Conservation (phyloP, 2,888 invertebrate species). For the Eilema depressum region DNA sequence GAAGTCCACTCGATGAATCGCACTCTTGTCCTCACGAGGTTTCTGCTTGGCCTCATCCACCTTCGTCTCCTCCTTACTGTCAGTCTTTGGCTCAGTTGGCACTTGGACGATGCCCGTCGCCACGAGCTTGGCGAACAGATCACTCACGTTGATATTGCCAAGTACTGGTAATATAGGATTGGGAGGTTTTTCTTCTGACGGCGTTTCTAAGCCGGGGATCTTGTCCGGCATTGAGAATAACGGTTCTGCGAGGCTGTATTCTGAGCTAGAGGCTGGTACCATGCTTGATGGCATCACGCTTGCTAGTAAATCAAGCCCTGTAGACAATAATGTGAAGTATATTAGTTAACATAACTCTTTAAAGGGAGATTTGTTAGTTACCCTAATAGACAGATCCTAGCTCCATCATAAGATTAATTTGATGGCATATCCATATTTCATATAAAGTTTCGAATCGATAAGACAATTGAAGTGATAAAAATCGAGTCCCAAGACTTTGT, state of each 20-base stretch:
- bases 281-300: constrained; percentile 89
- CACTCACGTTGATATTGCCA: constrained; percentile 90
- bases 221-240: constrained; percentile 65
- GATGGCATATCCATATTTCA: too few species aligned
- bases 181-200: constrained; percentile 67
- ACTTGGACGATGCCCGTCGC: constrained; percentile 88
- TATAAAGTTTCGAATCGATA: background rate
- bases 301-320: constrained; percentile 89
- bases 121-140: constrained; percentile 94
- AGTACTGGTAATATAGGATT: constrained; percentile 61
- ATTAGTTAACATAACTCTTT: background rate
- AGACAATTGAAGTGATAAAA: background rate
- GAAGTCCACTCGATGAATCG: constrained; percentile 89
- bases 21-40: constrained; percentile 68
- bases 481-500: too few species aligned
- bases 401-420: too few species aligned
- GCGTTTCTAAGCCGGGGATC: constrained; percentile 77
- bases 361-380: too few species aligned
- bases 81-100: constrained; percentile 57
- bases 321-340: background rate
- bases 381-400: too few species aligned
- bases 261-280: constrained; percentile 85
- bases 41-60: constrained; percentile 60
- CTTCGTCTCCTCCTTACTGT: constrained; percentile 55
- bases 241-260: constrained; percentile 85